Conservation (phyloP, 2,797 vertebrate genomes). For the Gallinago solitaria region DNA sequence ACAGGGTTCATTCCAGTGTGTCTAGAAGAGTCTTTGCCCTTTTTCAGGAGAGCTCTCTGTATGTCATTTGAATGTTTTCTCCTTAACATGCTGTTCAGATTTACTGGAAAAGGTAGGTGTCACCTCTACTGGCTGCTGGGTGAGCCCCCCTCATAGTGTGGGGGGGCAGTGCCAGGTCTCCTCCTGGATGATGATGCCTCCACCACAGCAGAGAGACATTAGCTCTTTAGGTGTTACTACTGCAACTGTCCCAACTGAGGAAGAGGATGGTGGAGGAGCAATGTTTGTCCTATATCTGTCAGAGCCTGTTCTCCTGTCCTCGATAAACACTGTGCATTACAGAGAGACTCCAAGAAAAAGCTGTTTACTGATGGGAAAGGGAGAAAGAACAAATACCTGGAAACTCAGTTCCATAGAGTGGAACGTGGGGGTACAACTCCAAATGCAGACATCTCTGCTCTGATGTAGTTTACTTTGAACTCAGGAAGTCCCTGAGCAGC, state of each 20-base stretch:
- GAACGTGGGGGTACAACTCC: neutral
- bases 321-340: neutral
- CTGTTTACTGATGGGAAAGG: neutral
- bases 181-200: neutral
- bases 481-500: neutral
- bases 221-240: neutral
- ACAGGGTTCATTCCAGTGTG: neutral
- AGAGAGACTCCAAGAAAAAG: neutral
- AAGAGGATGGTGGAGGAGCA: neutral
- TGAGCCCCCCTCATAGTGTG: neutral
- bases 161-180: neutral
- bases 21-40: neutral
- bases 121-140: neutral
- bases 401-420: neutral
- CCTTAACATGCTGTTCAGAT: conserved; percentile 84
- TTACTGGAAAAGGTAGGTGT: conserved; percentile 91
- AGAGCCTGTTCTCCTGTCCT: neutral
- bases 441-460: neutral
- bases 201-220: neutral
- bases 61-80: neutral
- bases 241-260: neutral
- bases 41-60: neutral
- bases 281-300: neutral
- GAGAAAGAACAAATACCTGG: neutral
- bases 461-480: neutral